Conservation (phyloP, 1,140 invertebrate genomes). For the Diabrotica undecimpunctata region DNA sequence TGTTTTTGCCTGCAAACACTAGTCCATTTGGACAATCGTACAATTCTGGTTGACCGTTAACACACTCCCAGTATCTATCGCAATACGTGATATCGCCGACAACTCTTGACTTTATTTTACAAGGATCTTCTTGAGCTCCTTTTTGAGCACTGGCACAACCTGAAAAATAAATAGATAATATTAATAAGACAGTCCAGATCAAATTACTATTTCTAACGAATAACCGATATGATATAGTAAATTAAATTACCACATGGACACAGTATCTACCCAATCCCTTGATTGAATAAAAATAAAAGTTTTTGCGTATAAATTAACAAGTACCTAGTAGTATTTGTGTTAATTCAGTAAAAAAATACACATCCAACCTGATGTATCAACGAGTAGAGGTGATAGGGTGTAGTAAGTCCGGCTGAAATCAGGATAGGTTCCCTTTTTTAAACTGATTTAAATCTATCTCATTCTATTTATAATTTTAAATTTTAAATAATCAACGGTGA, state of each 20-base stretch:
- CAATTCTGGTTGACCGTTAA: conserved; percentile 69
- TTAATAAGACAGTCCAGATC: neutral
- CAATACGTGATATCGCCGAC: conserved; percentile 76
- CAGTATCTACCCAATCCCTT: neutral
- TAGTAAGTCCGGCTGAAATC: too few species aligned
- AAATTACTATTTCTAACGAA: neutral
- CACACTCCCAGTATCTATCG: conserved; percentile 85
- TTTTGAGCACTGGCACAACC: conserved; percentile 45
- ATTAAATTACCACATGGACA: neutral
- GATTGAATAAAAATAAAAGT: neutral
- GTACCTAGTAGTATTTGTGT: too few species aligned
- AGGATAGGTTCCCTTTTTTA: too few species aligned
- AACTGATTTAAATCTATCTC: too few species aligned
- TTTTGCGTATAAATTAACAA: too few species aligned
- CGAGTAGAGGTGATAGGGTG: too few species aligned
- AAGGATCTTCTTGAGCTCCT: conserved; percentile 65
- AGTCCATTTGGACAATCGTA: conserved; percentile 88
- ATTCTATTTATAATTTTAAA: too few species aligned
- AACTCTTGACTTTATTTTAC: conserved; percentile 70
- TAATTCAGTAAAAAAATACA: too few species aligned
- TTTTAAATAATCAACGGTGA: too few species aligned
- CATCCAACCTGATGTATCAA: too few species aligned
- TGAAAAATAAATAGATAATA: conserved; percentile 19
- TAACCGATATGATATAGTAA: neutral
- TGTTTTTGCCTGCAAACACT: conserved; percentile 82